A percentile compares a stretch with the other conserved stretches of the same genome.
Evolutionary conservation across 2,797 vertebrate genomes (phyloP).

Genomic region (Chelon auratus): DNA sequence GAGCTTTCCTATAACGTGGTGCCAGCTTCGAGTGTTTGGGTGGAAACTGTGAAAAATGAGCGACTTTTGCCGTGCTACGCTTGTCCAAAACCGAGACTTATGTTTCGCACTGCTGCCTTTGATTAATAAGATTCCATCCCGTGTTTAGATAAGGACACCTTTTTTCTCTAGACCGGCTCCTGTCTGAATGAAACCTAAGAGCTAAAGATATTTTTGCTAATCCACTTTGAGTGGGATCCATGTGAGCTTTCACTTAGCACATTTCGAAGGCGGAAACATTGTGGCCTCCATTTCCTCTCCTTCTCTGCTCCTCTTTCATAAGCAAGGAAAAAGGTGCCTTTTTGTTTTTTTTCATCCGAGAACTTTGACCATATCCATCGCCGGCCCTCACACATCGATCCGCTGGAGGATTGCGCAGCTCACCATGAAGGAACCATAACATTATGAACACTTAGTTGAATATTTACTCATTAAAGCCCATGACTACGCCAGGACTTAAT

Average conservation of each 20-base stretch:
- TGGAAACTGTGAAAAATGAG: constrained; percentile 74
- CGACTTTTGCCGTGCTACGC: constrained; percentile 53
- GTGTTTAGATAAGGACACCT: constrained; percentile 77
- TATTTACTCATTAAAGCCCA: constrained; percentile 57
- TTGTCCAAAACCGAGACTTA: constrained; percentile 63
- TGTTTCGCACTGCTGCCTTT: constrained; percentile 74
- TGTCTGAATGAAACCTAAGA: constrained; percentile 74
- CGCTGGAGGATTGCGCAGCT: constrained; percentile 34
- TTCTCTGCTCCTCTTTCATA: constrained; percentile 32
- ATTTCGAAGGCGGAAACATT: constrained; percentile 65
- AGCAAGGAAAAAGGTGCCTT: constrained; percentile 3
- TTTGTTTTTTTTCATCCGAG: constrained; percentile 26
- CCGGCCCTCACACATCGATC: constrained; percentile 45
- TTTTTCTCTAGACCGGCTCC: constrained; percentile 64
- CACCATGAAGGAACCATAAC: constrained; percentile 33
- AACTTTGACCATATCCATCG: constrained; percentile 34
- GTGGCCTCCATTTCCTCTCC: constrained; percentile 49
- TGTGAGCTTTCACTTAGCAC: constrained; percentile 72
- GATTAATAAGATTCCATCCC: constrained; percentile 73
- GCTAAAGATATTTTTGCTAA: constrained; percentile 75
- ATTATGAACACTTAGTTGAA: constrained; percentile 52
- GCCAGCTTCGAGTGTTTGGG: constrained; percentile 78
- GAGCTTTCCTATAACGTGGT: constrained; percentile 72
- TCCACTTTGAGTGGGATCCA: constrained; percentile 76
- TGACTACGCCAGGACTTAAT: constrained; percentile 34